Evolutionary conservation across 2,888 invertebrate species (phyloP).

Genomic region (Conomelus anceps): DNA sequence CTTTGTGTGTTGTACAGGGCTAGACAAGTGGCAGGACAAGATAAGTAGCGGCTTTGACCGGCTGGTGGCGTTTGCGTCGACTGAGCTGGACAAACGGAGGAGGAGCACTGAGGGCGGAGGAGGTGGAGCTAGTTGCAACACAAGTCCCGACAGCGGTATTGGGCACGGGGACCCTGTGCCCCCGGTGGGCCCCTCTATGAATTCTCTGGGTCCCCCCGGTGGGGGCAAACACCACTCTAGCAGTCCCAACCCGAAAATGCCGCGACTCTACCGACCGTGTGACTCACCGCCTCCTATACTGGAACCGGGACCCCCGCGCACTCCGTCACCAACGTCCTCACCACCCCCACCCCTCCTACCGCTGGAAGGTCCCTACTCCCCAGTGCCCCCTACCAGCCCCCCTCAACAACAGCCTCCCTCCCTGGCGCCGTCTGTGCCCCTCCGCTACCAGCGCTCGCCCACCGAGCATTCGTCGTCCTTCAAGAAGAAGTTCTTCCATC

Average conservation of each 20-base stretch:
- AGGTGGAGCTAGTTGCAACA: slow-evolving; percentile 59
- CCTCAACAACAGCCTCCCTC: slow-evolving; percentile 41
- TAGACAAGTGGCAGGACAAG: slow-evolving; percentile 86
- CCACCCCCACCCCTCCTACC: slow-evolving; percentile 36
- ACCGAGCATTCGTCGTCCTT: slow-evolving; percentile 53
- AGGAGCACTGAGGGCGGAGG: slow-evolving; percentile 67
- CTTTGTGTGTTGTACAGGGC: slow-evolving; percentile 46
- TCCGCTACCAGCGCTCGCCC: slow-evolving; percentile 54
- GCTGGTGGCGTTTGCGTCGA: slow-evolving; percentile 86
- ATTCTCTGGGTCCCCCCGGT: no score
- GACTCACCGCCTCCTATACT: slow-evolving; percentile 49
- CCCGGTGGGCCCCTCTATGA: not conserved
- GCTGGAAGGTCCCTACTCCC: slow-evolving; percentile 39
- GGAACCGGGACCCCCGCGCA: slow-evolving; percentile 49
- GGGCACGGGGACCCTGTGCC: slow-evolving; percentile 58
- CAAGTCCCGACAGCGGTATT: slow-evolving; percentile 80
- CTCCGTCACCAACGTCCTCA: slow-evolving; percentile 50
- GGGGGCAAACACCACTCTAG: slow-evolving; percentile 16
- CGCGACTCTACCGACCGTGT: slow-evolving; percentile 43
- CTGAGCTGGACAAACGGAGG: slow-evolving; percentile 80
- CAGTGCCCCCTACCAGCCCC: slow-evolving; percentile 42
- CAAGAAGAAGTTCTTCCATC: slow-evolving; percentile 75
- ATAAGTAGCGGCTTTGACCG: slow-evolving; percentile 91
- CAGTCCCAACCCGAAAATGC: slow-evolving; percentile 22
- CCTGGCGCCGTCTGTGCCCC: slow-evolving; percentile 45